These are phyloP conservation scores for Microcebus tavaratra DNA, from an alignment of 2,113 vertebrate genomes.

Conservation along the genomic window DNA sequence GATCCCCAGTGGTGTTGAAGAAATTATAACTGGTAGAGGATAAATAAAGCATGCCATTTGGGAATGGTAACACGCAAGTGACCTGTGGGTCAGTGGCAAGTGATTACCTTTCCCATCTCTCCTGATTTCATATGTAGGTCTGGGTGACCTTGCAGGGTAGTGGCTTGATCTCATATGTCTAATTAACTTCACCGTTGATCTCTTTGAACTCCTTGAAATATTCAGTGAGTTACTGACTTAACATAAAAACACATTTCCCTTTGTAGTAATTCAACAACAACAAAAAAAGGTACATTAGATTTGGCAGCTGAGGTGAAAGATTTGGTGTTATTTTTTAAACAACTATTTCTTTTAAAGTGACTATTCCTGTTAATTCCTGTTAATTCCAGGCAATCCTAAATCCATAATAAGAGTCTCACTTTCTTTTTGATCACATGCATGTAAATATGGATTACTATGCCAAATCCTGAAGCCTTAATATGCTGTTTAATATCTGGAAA, in stretches of 20 bases:
- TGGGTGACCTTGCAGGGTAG: not conserved
- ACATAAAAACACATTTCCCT: not conserved
- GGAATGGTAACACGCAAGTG: not conserved
- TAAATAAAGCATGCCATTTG: not conserved
- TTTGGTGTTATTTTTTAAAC: not conserved
- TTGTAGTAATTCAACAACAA: not conserved
- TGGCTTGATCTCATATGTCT: not conserved
- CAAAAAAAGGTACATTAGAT: not conserved
- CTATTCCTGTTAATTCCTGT: not conserved
- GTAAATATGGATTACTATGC: not conserved
- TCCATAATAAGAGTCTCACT: not conserved
- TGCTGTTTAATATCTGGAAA: conserved; percentile 51
- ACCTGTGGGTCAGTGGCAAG: not conserved
- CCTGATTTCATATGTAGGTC: not conserved
- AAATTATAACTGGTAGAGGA: not conserved
- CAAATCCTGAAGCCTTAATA: conserved; percentile 35
- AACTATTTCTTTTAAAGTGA: not conserved
- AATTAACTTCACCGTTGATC: not conserved
- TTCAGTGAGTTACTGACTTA: not conserved
- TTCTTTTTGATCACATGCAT: conserved; percentile 39
- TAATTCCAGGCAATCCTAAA: not conserved
- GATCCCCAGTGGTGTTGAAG: not conserved
- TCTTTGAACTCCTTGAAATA: not conserved
- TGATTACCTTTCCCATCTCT: not conserved
- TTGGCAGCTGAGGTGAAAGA: not conserved